phyloP scores from a whole-genome alignment of 2,113 vertebrate genomes.

The Hemiprocne comata region DNA sequence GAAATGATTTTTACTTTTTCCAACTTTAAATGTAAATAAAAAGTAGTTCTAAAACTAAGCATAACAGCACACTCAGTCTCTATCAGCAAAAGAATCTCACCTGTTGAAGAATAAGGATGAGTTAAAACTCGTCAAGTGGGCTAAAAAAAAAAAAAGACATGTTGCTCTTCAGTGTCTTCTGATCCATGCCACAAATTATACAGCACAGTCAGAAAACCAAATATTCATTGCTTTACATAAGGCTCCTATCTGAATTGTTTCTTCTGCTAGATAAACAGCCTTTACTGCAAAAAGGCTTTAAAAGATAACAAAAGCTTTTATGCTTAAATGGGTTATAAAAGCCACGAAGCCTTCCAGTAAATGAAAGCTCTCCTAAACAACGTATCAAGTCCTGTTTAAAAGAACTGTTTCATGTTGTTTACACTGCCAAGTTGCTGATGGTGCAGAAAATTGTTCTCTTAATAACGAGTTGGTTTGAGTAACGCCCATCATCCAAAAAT shows the following conservation, averaged over 20 bases:
- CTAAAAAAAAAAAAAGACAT: not conserved
- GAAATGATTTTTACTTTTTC: not conserved
- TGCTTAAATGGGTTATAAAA: not conserved
- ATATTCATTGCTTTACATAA: not conserved
- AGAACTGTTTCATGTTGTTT: constrained; percentile 42
- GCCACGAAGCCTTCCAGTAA: not conserved
- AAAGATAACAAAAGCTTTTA: not conserved
- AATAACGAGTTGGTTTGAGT: constrained; percentile 42
- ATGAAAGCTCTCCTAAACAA: constrained; percentile 21
- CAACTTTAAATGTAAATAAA: not conserved
- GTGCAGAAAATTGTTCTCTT: constrained; percentile 56
- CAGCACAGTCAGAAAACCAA: not conserved
- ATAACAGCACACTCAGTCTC: not conserved
- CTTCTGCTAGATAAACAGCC: not conserved
- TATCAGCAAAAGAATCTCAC: not conserved
- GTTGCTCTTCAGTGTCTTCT: not conserved
- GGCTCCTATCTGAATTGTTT: not conserved
- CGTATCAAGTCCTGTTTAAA: not conserved
- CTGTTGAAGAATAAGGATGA: not conserved
- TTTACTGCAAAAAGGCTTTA: not conserved
- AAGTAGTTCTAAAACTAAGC: not conserved
- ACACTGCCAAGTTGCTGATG: constrained; percentile 41
- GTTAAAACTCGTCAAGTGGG: not conserved
- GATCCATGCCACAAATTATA: not conserved
- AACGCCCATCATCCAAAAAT: constrained; percentile 50